Percentiles rank a stretch among this genome's conserved stretches.
These are phyloP conservation scores for Rutilus rutilus DNA, from an alignment of 2,113 vertebrate species.

Conservation along the genomic window DNA sequence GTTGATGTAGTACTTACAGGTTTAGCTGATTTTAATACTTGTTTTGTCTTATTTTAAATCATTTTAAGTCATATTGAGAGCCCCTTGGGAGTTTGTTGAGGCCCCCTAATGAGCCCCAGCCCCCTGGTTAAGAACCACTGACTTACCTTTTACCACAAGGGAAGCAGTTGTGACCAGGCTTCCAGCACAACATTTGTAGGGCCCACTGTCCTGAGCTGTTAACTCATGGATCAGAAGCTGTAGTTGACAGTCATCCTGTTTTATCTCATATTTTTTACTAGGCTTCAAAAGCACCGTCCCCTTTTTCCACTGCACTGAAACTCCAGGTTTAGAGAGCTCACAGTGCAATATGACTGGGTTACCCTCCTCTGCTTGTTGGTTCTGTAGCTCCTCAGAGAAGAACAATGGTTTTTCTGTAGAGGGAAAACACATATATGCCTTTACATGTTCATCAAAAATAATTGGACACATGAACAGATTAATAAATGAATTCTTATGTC, in stretches of 20 bases:
- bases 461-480: background rate
- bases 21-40: no score
- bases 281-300: conserved; percentile 67
- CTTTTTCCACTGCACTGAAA: conserved; percentile 70
- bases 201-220: conserved; percentile 70
- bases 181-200: conserved; percentile 71
- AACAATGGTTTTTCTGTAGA: conserved; percentile 27
- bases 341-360: conserved; percentile 71
- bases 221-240: conserved; percentile 75
- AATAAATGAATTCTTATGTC: no score
- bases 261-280: conserved; percentile 81
- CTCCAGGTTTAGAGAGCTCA: conserved; percentile 73
- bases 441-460: background rate
- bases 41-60: no score
- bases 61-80: no score
- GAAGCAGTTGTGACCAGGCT: conserved; percentile 66
- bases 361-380: conserved; percentile 73
- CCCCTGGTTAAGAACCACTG: no score
- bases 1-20: no score
- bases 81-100: no score
- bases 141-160: conserved; percentile 71
- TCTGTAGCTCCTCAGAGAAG: conserved; percentile 55
- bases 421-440: background rate
- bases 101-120: no score
- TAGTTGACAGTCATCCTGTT: conserved; percentile 65